Conservation (phyloP, 2,797 vertebrate species). For the Austrolebias charrua region DNA sequence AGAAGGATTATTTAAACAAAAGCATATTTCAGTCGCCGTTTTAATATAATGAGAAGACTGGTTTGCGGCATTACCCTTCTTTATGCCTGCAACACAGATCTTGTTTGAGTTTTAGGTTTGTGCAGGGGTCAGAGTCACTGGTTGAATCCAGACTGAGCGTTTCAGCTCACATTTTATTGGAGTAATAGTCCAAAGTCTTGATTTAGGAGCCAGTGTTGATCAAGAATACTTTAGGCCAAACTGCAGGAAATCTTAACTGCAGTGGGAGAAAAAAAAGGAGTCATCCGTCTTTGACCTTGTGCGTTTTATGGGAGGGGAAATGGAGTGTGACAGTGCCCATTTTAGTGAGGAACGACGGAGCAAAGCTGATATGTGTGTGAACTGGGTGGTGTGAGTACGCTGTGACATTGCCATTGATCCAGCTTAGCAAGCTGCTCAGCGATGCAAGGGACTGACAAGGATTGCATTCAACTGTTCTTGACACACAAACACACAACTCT, state of each 20-base stretch:
- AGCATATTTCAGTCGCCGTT: neutral
- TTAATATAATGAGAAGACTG: neutral
- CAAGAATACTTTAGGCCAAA: too few species aligned
- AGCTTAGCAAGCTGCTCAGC: constrained; percentile 74
- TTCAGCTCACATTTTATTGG: constrained; percentile 12
- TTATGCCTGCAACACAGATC: neutral
- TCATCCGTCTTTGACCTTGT: constrained; percentile 35
- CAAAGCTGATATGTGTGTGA: constrained; percentile 65
- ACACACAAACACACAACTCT: constrained; percentile 65
- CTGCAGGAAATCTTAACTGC: constrained; percentile 2
- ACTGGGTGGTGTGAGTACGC: constrained; percentile 49
- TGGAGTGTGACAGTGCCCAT: constrained; percentile 54
- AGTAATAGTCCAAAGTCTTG: constrained; percentile 24
- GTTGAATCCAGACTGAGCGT: too few species aligned
- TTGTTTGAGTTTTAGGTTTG: constrained; percentile 18
- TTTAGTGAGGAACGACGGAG: constrained; percentile 45
- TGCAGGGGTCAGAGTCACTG: neutral
- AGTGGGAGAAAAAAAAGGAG: neutral
- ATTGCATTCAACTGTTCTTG: constrained; percentile 75
- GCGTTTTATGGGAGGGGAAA: constrained; percentile 46
- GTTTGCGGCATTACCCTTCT: neutral
- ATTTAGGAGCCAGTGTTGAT: too few species aligned
- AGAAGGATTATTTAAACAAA: neutral
- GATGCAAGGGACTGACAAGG: constrained; percentile 68
- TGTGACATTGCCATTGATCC: constrained; percentile 76